A percentile compares a stretch with the other conserved stretches of the same genome.
Conservation (phyloP, 2,113 vertebrate species). For the Oreotrochilus melanogaster region DNA sequence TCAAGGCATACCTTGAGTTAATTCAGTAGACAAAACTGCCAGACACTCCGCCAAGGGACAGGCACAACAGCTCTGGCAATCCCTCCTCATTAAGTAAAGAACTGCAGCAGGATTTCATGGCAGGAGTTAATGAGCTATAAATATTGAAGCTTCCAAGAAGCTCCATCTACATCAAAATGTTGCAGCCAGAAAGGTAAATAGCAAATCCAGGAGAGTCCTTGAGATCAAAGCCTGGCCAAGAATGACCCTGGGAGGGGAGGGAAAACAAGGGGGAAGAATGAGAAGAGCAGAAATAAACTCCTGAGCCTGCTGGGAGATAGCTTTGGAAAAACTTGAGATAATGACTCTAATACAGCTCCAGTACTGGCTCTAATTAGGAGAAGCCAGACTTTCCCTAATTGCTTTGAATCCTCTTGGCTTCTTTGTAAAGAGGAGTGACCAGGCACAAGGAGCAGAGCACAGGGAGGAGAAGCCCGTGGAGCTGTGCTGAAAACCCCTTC, state of each 20-base stretch:
- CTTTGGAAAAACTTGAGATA: background rate
- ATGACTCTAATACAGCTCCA: background rate
- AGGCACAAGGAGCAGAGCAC: background rate
- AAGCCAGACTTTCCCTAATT: background rate
- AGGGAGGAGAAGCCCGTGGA: background rate
- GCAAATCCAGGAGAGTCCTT: background rate
- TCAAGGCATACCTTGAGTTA: constrained; percentile 45
- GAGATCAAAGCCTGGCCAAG: background rate
- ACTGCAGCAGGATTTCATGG: background rate
- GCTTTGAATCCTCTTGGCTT: background rate
- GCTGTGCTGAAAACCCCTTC: too few species aligned
- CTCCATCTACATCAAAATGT: background rate
- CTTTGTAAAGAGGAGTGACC: background rate
- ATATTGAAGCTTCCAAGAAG: background rate
- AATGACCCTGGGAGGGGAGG: background rate
- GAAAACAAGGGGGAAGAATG: background rate
- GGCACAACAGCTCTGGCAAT: background rate
- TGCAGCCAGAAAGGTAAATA: background rate
- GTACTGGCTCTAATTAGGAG: background rate
- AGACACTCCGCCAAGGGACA: background rate
- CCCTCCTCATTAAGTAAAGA: background rate
- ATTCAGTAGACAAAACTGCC: background rate
- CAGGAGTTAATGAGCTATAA: background rate
- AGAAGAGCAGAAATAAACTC: background rate
- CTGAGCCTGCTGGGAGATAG: background rate